Conservation (phyloP, 2,888 invertebrate species). For the Anodontia alba region DNA sequence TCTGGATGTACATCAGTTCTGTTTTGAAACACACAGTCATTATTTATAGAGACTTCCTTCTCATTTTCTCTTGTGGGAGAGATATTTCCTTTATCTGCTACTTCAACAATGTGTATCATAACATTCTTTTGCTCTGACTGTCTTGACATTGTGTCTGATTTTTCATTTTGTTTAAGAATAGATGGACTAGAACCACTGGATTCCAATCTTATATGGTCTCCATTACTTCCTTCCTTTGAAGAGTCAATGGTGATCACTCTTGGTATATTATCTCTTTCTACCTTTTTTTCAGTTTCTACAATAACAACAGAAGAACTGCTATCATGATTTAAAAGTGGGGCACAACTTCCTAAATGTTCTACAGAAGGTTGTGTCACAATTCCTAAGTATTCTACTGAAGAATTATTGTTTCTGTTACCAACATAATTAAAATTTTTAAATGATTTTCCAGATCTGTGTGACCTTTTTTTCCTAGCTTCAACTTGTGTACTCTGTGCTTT, state of each 20-base stretch:
- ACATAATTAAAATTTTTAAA: too few relatives aligned
- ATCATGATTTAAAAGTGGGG: background rate
- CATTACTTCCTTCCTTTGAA: background rate
- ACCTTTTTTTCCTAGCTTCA: background rate
- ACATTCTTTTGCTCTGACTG: too few relatives aligned
- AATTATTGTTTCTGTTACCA: background rate
- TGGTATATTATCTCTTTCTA: background rate
- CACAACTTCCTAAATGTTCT: too few relatives aligned
- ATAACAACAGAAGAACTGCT: background rate
- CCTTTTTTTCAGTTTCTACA: background rate
- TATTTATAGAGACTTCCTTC: too few relatives aligned
- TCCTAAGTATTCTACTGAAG: background rate
- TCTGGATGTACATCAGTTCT: background rate
- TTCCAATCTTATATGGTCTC: background rate
- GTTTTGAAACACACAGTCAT: background rate
- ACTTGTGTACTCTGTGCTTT: constrained; percentile 25
- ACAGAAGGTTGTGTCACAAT: background rate
- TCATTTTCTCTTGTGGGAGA: too few relatives aligned
- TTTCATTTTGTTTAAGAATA: background rate
- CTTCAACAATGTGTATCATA: too few relatives aligned
- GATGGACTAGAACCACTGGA: background rate
- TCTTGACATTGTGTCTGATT: too few relatives aligned
- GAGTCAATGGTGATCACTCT: background rate
- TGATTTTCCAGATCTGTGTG: too few relatives aligned
- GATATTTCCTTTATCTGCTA: too few relatives aligned